Evolutionary conservation across 2,888 invertebrate genomes (phyloP).

Genomic region (Mythimna impura): DNA sequence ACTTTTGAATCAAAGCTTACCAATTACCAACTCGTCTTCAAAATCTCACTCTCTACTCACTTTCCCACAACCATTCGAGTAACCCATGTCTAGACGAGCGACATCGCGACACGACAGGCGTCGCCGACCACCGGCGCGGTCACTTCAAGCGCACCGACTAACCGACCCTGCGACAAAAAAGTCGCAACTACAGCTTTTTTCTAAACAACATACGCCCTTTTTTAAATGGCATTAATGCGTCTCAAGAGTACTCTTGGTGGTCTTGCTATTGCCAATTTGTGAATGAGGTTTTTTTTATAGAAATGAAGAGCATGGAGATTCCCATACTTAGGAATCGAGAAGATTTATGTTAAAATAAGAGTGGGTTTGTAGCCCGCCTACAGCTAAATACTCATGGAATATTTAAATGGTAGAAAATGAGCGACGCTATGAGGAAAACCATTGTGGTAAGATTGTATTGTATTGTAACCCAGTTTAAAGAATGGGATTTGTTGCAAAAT

Average conservation of each 20-base stretch:
- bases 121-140: conserved; percentile 67
- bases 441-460: no score
- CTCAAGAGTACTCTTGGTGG: conserved; percentile 68
- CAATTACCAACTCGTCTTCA: no score
- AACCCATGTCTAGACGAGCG: conserved; percentile 58
- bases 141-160: conserved; percentile 67
- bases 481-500: no score
- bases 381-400: not conserved
- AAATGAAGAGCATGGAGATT: conserved; percentile 6
- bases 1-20: no score
- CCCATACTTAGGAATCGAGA: conserved; percentile 19
- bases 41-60: conserved; percentile 36
- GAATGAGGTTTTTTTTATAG: conserved; percentile 33
- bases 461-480: no score
- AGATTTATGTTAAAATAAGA: conserved; percentile 43
- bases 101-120: conserved; percentile 50
- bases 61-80: conserved; percentile 53
- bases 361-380: conserved; percentile 18
- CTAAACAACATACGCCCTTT: conserved; percentile 22
- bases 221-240: conserved; percentile 56
- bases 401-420: not conserved
- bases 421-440: not conserved
- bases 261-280: conserved; percentile 56
- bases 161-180: conserved; percentile 29
- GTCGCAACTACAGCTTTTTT: conserved; percentile 33